phyloP scores from a whole-genome alignment of 2,888 invertebrate genomes.

The Heliconius sara region DNA sequence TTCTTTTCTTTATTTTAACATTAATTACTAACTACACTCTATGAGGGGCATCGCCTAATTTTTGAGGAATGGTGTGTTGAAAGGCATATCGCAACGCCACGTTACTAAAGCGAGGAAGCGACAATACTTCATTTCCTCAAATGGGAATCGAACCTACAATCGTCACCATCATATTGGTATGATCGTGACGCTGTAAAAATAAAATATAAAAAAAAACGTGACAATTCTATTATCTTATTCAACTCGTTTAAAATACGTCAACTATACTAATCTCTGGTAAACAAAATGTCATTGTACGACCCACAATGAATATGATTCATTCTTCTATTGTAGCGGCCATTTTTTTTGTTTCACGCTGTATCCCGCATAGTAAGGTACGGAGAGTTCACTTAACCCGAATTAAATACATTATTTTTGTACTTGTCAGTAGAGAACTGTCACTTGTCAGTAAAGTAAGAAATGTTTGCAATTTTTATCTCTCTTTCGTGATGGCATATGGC shows the following conservation, averaged over 20 bases:
- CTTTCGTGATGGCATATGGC: not conserved
- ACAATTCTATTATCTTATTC: not conserved
- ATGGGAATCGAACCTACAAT: too few species aligned
- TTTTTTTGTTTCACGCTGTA: not conserved
- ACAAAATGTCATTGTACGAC: slow-evolving; percentile 9
- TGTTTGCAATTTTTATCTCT: not conserved
- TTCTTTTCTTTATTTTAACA: too few species aligned
- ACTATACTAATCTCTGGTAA: slow-evolving; percentile 20
- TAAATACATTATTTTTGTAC: not conserved
- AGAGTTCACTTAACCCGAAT: not conserved
- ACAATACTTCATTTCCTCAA: too few species aligned
- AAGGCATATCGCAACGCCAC: too few species aligned
- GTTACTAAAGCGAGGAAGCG: too few species aligned
- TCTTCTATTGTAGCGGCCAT: not conserved
- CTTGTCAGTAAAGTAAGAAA: not conserved
- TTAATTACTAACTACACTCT: too few species aligned
- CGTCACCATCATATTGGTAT: too few species aligned
- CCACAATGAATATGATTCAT: not conserved
- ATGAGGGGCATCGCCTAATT: too few species aligned
- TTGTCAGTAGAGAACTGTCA: not conserved
- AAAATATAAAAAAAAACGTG: not conserved
- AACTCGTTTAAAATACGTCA: slow-evolving; percentile 1
- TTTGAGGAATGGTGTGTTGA: too few species aligned
- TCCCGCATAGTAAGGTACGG: not conserved
- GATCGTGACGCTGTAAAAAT: not conserved